A percentile compares a stretch with the other conserved stretches of the same genome.
Evolutionary conservation across 2,113 vertebrate genomes (phyloP).

Genomic region (Equus quagga): DNA sequence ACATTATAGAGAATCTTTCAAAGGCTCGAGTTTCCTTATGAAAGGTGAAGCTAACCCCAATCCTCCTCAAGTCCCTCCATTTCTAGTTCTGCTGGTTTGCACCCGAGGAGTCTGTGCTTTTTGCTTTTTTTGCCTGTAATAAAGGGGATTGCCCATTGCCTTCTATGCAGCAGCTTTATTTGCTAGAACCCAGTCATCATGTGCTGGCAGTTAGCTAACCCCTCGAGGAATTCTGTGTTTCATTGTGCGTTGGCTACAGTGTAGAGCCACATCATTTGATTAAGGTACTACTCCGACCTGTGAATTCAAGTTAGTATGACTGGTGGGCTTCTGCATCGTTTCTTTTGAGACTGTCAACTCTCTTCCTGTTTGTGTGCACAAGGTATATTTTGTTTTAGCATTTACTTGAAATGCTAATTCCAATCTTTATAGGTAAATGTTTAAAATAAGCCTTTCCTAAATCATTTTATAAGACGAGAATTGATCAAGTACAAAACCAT

Average conservation of each 20-base stretch:
- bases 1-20: background rate
- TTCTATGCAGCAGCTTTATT: conserved; percentile 55
- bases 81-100: background rate
- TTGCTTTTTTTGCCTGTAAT: background rate
- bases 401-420: conserved; percentile 29
- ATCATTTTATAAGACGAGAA: background rate
- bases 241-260: background rate
- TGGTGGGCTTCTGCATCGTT: background rate
- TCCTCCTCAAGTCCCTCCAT: background rate
- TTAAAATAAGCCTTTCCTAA: background rate
- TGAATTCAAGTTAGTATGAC: background rate
- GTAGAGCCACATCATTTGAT: background rate
- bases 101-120: background rate
- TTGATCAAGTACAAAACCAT: background rate
- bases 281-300: background rate
- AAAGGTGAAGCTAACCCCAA: background rate
- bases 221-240: conserved; percentile 11
- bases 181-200: conserved; percentile 32
- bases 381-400: background rate
- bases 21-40: background rate
- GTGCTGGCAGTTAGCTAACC: conserved; percentile 38
- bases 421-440: background rate
- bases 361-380: background rate
- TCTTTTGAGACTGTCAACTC: background rate
- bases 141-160: background rate